Evolutionary conservation across 2,113 vertebrate species (phyloP).

Genomic region (Machaerirhynchus nigripectus): DNA sequence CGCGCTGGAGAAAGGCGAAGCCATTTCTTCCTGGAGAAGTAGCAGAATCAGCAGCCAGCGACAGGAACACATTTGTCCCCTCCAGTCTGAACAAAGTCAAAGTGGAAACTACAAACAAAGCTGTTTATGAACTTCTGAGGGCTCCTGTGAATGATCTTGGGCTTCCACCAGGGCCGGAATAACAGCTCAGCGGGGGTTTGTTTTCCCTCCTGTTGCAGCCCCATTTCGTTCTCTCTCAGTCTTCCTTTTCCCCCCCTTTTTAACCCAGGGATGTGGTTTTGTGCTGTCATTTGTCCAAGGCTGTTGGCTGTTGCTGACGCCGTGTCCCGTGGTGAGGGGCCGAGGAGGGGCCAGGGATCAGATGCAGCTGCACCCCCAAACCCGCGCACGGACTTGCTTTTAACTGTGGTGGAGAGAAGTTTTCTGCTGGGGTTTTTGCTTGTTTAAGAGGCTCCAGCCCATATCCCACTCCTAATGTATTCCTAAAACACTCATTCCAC

Average conservation of each 20-base stretch:
- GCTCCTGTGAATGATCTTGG: background rate
- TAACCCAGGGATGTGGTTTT: background rate
- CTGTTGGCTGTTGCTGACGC: background rate
- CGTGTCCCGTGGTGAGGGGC: accelerated
- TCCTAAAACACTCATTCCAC: background rate
- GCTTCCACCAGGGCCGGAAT: background rate
- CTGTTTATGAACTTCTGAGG: conserved; percentile 55
- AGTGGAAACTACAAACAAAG: conserved; percentile 52
- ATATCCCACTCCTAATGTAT: background rate
- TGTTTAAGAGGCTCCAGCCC: background rate
- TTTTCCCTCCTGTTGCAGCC: background rate
- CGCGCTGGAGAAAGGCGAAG: background rate
- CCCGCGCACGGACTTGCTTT: accelerated
- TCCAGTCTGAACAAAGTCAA: conserved; percentile 61
- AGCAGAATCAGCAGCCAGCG: conserved; percentile 61
- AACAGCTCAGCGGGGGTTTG: background rate
- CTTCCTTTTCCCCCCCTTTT: background rate
- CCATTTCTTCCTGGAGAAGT: conserved; percentile 41
- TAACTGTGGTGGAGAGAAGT: background rate
- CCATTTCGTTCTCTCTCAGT: background rate
- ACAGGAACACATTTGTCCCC: conserved; percentile 16
- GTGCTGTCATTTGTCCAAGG: background rate
- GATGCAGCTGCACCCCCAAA: background rate
- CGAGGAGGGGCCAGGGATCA: background rate
- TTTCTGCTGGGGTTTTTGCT: background rate